Base-by-base conservation (phyloP, 2,797 vertebrate species). In the Dicrostonyx torquatus region DNA sequence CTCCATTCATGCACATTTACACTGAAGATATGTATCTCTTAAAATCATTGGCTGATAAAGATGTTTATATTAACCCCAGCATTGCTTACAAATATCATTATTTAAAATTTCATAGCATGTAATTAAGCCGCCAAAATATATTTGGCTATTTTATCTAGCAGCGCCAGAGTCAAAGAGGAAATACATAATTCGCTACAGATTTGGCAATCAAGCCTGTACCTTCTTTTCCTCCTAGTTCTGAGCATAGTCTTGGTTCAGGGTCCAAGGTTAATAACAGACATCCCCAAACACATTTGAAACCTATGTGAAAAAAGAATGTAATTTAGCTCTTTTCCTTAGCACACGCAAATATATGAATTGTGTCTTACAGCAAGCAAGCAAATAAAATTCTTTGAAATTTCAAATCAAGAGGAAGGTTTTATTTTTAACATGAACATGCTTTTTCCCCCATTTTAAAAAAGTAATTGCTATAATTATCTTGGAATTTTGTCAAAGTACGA, bases 401-500 rank as follows among this genome's bases (percentile, higher is more conserved):
- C 55, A 77, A 87, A 93, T 50, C 64, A 78, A 90, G 92, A 82
- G 31, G 40, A 90, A 89, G 40, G 5, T 50, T 95, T 96, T 93
- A 83, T 96, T 97, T 96, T 96, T 96, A 95, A 95, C 86, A 72
- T 22, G 72, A 96, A 78, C 60, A 78, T 96, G 24, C 6, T 70
- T 70, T 50, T 45, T 91, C 60, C 77, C 55, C 82, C 43, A 13
- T 45, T 85, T 84, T 58, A 0, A 53, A 90, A 95, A 93, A 86
- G 55, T 15, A 94, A 88, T 94, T 94, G 60, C 40, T 73, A 26
- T 83, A 96, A 97, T 96, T 97, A 96, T 62, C 82, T 93, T 95
- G 83, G 83, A 94, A 93, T 96, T 97, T 94, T 96, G 66, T 96
- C 90, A 94, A 95, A 94, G 68, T 64, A 94, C 72, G 60, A 79